Evolutionary conservation across 1,140 invertebrate genomes (phyloP).

Genomic region (Pseudoatta argentina): DNA sequence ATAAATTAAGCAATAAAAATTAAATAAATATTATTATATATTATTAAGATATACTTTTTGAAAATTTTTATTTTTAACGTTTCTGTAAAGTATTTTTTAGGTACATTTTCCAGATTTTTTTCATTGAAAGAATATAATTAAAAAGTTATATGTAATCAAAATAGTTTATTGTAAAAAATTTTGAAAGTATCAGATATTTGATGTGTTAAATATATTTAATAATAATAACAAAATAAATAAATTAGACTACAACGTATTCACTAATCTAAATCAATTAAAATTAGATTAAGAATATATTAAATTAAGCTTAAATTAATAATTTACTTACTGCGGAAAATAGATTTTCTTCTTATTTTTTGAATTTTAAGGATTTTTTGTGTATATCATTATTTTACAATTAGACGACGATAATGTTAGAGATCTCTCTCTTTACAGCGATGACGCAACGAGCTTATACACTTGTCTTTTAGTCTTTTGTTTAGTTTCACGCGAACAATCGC

Average conservation of each 20-base stretch:
- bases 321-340: too few relatives aligned
- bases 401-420: not conserved
- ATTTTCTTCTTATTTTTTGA: too few relatives aligned
- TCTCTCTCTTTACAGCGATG: conserved; percentile 51
- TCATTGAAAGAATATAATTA: not conserved
- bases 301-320: too few relatives aligned
- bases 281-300: not conserved
- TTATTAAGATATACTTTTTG: not conserved
- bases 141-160: not conserved
- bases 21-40: not conserved
- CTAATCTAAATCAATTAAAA: not conserved
- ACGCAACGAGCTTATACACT: conserved; percentile 35
- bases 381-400: too few relatives aligned
- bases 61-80: not conserved
- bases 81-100: not conserved
- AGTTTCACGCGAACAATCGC: conserved; percentile 15
- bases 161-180: not conserved
- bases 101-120: not conserved
- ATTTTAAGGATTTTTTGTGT: too few relatives aligned
- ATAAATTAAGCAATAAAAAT: not conserved
- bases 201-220: not conserved
- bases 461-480: conserved; percentile 49
- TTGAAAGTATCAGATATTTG: not conserved
- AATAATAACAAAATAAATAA: not conserved
- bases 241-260: not conserved